Evolutionary conservation across 2,113 vertebrate genomes (phyloP), one percentile per base, ranked within the genome.

Genomic region (Seriola dumerili): DNA sequence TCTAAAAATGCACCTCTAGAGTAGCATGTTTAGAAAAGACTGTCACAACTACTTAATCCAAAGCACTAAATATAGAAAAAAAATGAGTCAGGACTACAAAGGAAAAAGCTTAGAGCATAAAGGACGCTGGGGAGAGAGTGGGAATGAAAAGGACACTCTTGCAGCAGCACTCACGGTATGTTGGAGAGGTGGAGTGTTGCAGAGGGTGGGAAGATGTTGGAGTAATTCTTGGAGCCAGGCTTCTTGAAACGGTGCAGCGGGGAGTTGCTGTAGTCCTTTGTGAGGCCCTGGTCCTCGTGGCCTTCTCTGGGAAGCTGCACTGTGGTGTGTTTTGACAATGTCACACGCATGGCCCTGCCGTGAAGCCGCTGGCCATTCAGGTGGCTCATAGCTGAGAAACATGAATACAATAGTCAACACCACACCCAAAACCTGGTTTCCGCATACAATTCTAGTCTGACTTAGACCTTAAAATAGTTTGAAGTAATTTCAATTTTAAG

Each of bases 191-290:
- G 98, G 79, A 99, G 96, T 16, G 97, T 99, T 69, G 97, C 97
- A 1, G 97, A 99, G 16, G 98, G 98, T 0, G 97, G 97, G 71
- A 98, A 99, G 89, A 99, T 99, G 79, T 99, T 99, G 19, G 98
- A 98, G 94, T 99, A 99, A 82, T 99, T 99, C 91, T 99, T 99
- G 86, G 98, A 99, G 88, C 98, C 97, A 0, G 98, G 98, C 85
- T 99, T 99, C 94, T 99, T 99, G 93, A 99, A 99, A 48, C 98
- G 97, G 76, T 99, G 98, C 36, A 99, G 95, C 0, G 98, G 96
- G 0, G 98, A 99, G 79, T 95, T 97, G 21, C 97, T 95, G 1
- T 87, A 99, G 91, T 99, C 98, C 94, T 99, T 99, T 21, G 98
- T 99, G 25, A 99, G 95, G 7, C 97, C 97, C 23, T 97, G 96